Conservation (phyloP, 2,113 vertebrate species). For the Aptenodytes forsteri region DNA sequence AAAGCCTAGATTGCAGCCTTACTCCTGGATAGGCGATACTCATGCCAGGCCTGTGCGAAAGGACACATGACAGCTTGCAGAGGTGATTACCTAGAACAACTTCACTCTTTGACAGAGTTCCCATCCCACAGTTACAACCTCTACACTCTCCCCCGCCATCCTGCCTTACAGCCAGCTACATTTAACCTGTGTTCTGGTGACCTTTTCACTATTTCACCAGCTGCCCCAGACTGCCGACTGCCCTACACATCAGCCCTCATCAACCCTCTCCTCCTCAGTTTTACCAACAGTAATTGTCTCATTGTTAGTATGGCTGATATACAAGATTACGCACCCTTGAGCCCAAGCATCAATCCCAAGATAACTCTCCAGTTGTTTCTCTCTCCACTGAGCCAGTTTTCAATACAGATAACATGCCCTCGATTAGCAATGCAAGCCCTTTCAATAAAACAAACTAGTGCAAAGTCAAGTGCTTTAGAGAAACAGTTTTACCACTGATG, state of each 20-base stretch:
- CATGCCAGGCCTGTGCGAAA: not conserved
- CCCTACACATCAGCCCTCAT: not conserved
- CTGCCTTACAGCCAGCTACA: not conserved
- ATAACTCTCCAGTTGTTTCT: not conserved
- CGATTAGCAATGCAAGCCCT: not conserved
- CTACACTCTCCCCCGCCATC: fast-evolving
- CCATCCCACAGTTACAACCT: not conserved
- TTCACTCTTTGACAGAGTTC: not conserved
- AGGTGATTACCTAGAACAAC: not conserved
- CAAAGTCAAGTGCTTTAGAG: not conserved
- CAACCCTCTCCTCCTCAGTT: not conserved
- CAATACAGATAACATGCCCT: not conserved
- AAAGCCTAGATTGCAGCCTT: not conserved
- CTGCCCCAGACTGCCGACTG: not conserved
- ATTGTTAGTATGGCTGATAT: fast-evolving
- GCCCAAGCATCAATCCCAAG: not conserved
- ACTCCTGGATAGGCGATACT: not conserved
- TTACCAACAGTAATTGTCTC: not conserved
- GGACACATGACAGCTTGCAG: not conserved
- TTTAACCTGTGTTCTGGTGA: not conserved
- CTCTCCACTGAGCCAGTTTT: not conserved
- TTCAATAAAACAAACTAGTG: not conserved
- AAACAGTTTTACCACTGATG: not conserved
- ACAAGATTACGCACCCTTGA: not conserved
- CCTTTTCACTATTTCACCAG: not conserved